phyloP scores from a whole-genome alignment of 2,797 vertebrate genomes.

The Pseudochirops cupreus region DNA sequence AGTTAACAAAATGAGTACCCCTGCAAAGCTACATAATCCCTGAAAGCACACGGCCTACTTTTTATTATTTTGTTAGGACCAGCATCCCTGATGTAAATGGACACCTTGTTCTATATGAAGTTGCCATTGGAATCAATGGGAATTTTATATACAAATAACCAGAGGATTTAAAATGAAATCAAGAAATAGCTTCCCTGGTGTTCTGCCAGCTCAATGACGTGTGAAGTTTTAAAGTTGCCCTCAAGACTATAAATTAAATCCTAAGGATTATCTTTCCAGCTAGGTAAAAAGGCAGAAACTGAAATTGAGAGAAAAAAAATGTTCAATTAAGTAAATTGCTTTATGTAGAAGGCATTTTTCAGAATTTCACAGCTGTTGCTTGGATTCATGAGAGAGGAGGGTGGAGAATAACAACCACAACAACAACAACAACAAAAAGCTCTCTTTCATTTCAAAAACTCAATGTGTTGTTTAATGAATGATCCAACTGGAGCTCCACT shows the following conservation, averaged over 20 bases:
- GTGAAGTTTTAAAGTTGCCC: constrained; percentile 66
- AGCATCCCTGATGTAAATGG: constrained; percentile 44
- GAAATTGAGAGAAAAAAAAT: constrained; percentile 37
- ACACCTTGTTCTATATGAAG: constrained; percentile 44
- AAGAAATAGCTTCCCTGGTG: constrained; percentile 59
- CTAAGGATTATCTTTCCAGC: constrained; percentile 63
- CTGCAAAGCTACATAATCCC: constrained; percentile 32
- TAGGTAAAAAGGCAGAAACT: constrained; percentile 61
- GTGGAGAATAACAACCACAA: neutral
- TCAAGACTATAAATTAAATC: constrained; percentile 71
- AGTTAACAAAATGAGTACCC: constrained; percentile 47
- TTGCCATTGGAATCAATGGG: constrained; percentile 65
- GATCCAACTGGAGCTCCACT: neutral
- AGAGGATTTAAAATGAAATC: constrained; percentile 72
- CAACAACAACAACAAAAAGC: constrained; percentile 26
- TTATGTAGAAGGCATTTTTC: constrained; percentile 48
- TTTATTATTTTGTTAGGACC: constrained; percentile 64
- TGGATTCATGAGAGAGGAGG: neutral
- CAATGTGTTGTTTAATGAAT: constrained; percentile 25
- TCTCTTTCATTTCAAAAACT: neutral
- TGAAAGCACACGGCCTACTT: constrained; percentile 41
- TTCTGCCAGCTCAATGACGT: constrained; percentile 66
- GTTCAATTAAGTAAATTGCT: constrained; percentile 44
- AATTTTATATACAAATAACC: constrained; percentile 66
- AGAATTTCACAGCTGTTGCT: constrained; percentile 28